Percentiles rank a stretch among this genome's conserved stretches.
Conservation (phyloP, 2,888 invertebrate species). For the Drepanosiphum platanoidis region DNA sequence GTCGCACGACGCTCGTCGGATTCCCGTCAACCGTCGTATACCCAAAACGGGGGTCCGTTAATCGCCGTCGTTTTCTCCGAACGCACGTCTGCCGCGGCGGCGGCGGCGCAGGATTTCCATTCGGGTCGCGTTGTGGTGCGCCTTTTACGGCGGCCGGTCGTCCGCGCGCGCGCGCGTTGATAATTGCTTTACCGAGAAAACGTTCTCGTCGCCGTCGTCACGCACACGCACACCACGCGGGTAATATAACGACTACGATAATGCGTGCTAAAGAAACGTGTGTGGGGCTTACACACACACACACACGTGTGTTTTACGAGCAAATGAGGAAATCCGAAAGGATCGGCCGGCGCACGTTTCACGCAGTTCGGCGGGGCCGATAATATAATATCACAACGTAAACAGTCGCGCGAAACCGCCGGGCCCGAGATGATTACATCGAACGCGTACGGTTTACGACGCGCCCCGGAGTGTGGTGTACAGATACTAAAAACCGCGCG, state of each 20-base stretch:
- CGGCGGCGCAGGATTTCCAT: background rate
- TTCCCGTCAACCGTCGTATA: background rate
- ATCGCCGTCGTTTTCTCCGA: background rate
- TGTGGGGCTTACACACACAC: background rate
- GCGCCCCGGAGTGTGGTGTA: too few relatives aligned
- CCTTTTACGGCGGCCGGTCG: constrained; percentile 37
- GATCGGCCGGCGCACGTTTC: too few relatives aligned
- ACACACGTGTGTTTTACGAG: background rate
- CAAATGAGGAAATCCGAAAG: too few relatives aligned
- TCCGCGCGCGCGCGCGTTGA: constrained; percentile 4
- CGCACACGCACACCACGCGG: too few relatives aligned
- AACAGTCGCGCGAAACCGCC: too few relatives aligned
- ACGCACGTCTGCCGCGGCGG: background rate
- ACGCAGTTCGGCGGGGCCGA: too few relatives aligned
- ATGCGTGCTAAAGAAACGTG: too few relatives aligned
- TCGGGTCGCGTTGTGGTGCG: constrained; percentile 44
- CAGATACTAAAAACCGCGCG: too few relatives aligned
- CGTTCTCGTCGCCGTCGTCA: background rate
- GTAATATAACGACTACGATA: too few relatives aligned
- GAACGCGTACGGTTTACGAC: too few relatives aligned
- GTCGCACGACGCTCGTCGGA: background rate
- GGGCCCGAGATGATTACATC: too few relatives aligned
- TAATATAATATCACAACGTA: too few relatives aligned
- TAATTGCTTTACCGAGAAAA: constrained; percentile 53
- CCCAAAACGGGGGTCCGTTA: constrained; percentile 35